Base-by-base conservation (phyloP, 2,797 vertebrate genomes). In the Onychomys torridus region DNA sequence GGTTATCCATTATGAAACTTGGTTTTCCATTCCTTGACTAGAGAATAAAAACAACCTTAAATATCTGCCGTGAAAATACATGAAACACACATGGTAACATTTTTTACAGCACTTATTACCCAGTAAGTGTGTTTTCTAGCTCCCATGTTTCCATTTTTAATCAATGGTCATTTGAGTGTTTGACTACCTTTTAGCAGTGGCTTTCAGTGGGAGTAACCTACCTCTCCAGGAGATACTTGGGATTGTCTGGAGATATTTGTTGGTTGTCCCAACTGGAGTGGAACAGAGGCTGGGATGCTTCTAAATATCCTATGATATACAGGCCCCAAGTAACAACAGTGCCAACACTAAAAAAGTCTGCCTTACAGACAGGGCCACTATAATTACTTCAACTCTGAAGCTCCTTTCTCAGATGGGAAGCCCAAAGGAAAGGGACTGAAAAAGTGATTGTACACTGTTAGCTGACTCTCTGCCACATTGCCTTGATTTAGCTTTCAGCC, bases 401-500 rank as follows among this genome's bases (percentile, higher is more conserved):
- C 16, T 55, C 75, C 75, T 78, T 94, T 90, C 84, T 96, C 65
- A 93, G 75, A 76, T 73, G 59, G 19, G 25, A 94, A 91, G 27
- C 57, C 49, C 52, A 61, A 91, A 89, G 61, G 25, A 46, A 94
- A 97, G 76, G 67, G 57, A 88, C 43, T 61, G 49, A 43, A 65
- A 93, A 96, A 93, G 83, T 85, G 59, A 59, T 27, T 96, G 63
- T 82, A 77, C 65, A 69, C 40, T 90, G 34, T 94, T 94, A 67
- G 94, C 89, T 40, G 76, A 90, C 61, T 96, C 90, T 29, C 83
- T 91, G 91, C 78, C 63, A 67, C 86, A 91, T 17, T 61, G 63
- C 89, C 87, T 77, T 97, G 97, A 95, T 97, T 95, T 83, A 96
- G 52, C 79, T 88, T 46, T 57, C 81, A 96, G 57, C 27, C 77